Percentiles rank a stretch among this genome's conserved stretches.
Evolutionary conservation across 2,113 vertebrate genomes (phyloP).

Genomic region (Trogon melanurus): DNA sequence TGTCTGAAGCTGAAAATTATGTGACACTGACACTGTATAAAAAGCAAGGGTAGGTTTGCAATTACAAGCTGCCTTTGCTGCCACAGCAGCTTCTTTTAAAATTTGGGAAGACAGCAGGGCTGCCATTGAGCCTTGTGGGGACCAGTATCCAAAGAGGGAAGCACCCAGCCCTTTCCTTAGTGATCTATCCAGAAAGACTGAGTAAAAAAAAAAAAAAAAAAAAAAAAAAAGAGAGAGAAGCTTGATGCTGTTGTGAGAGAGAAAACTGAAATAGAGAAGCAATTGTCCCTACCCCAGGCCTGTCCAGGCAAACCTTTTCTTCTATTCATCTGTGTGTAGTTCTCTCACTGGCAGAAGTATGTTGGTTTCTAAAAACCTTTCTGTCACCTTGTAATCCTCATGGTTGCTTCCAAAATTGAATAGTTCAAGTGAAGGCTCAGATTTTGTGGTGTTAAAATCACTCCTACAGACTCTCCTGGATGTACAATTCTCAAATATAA

Average conservation of each 20-base stretch:
- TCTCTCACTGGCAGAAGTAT: background rate
- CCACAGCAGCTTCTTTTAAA: background rate
- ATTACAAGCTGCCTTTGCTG: background rate
- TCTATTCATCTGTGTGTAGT: background rate
- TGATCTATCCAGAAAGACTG: background rate
- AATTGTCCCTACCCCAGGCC: background rate
- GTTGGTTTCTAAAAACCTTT: background rate
- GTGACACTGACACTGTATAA: background rate
- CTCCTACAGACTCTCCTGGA: background rate
- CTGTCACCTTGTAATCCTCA: background rate
- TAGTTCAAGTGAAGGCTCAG: background rate
- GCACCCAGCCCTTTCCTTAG: background rate
- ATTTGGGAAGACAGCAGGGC: background rate
- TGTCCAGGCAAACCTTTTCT: background rate
- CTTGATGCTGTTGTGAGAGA: background rate
- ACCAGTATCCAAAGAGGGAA: background rate
- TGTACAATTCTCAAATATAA: background rate
- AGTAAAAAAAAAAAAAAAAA: background rate
- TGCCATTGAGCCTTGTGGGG: fast-evolving
- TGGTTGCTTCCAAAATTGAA: background rate
- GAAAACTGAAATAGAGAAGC: background rate
- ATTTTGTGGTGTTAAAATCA: background rate
- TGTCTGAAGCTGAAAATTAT: background rate
- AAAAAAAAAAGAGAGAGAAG: background rate
- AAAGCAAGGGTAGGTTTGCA: background rate